These are phyloP conservation scores for Agonopterix subpropinquella DNA, from an alignment of 2,888 invertebrate species.

Conservation along the genomic window DNA sequence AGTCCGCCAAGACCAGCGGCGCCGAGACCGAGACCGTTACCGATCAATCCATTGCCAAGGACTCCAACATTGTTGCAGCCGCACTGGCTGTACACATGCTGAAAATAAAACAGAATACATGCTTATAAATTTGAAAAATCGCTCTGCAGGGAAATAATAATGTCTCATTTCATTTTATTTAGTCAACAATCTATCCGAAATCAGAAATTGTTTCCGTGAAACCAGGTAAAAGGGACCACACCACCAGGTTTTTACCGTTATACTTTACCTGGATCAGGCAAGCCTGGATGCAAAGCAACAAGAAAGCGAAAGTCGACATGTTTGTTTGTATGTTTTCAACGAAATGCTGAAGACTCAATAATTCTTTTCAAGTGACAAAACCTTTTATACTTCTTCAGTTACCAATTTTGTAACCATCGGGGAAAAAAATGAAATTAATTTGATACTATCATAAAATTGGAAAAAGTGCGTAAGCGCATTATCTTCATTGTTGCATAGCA, in stretches of 20 bases:
- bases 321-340: slow-evolving; percentile 11
- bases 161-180: not conserved
- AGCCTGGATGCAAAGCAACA: slow-evolving; percentile 27
- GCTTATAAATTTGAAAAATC: not conserved
- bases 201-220: too few species aligned
- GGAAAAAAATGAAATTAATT: not conserved
- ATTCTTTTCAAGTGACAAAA: not conserved
- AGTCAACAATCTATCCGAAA: not conserved
- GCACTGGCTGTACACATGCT: slow-evolving; percentile 8
- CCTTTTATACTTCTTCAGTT: not conserved
- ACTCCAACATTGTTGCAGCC: not conserved
- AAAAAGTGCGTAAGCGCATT: not conserved
- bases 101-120: not conserved
- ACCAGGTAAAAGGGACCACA: too few species aligned
- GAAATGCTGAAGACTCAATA: slow-evolving; percentile 2
- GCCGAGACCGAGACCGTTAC: not conserved
- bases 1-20: not conserved
- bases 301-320: slow-evolving; percentile 27
- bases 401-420: too few species aligned
- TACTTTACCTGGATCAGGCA: slow-evolving; percentile 26
- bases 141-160: slow-evolving; percentile 2
- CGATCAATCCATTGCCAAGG: not conserved
- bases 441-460: not conserved
- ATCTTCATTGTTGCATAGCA: too few species aligned
- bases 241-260: too few species aligned